Base-by-base conservation (phyloP, 2,888 invertebrate genomes). In the Laspeyria flexula region DNA sequence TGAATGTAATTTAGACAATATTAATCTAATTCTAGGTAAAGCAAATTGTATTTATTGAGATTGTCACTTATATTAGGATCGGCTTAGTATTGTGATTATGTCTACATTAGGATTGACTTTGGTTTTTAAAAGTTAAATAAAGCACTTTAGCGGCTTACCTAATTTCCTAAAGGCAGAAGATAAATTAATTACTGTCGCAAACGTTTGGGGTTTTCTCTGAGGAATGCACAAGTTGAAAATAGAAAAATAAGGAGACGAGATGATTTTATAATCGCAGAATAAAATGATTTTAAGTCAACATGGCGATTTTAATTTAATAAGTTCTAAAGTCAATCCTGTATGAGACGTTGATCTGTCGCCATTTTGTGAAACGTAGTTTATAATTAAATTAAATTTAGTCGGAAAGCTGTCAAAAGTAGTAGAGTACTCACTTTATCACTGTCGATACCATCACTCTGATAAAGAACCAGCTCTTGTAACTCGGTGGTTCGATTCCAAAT, bases 1-100 rank as follows among this genome's bases (percentile, higher is more conserved):
- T 77, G 67, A 80, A 84, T 81, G 83, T 88, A 84, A 84, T 81
- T 83, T 88, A 89, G 88, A 90, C 89, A 89, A 89, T 89, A 89
- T 86, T 88, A 86, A 74, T 74, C 54, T 71, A 85, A 80, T 81
- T 75, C 67, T 75, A 79, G 77, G 57, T 65, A 77, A 79, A 60
- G 46, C 58, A 66, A 60, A 68, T 64, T 60, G 55, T 71, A 68
- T 58, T 72, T 68, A 65, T 60, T 60, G 49, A 65, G 47, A 67
- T 64, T 27, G 38, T 71, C 63, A 63, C 62, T 55, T 68, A 55
- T 50, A 31, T 59, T 67, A 70, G 60, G 46, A 46, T 60, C 49
- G 56, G 71, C 70, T 65, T 74, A 60, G 60, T 62, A 49, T 55
- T 43, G 48, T 68, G 46, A 44, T 51, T 46, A 11, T 30, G 33